Evolutionary conservation across 2,113 vertebrate species (phyloP).

Genomic region (Pseudorhombus dupliciocellatus): DNA sequence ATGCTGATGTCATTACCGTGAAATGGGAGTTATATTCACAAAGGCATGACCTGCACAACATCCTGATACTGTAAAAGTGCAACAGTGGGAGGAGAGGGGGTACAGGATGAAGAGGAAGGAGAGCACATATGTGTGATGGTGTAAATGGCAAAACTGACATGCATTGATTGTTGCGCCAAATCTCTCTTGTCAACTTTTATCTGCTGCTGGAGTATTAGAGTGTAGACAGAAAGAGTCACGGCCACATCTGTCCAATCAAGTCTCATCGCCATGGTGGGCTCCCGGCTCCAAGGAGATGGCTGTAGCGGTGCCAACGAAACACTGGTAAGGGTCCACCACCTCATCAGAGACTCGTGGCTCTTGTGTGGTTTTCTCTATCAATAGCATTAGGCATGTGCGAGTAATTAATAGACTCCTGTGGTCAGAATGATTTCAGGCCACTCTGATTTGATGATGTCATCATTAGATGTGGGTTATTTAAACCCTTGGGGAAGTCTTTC

Average conservation of each 20-base stretch:
- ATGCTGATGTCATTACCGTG: constrained; percentile 76
- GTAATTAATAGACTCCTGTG: constrained; percentile 66
- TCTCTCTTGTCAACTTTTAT: constrained; percentile 30
- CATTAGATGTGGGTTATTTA: constrained; percentile 62
- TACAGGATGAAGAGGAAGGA: constrained; percentile 17
- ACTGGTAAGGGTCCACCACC: constrained; percentile 69
- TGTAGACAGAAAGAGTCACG: constrained; percentile 10
- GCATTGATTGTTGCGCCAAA: constrained; percentile 16
- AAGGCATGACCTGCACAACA: constrained; percentile 62
- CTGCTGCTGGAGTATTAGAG: constrained; percentile 14
- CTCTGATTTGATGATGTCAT: constrained; percentile 66
- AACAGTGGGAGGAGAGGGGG: not conserved
- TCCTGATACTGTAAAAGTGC: constrained; percentile 35
- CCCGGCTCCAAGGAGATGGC: constrained; percentile 45
- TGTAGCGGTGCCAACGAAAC: constrained; percentile 21
- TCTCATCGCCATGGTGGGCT: constrained; percentile 33
- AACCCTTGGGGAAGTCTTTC: constrained; percentile 45
- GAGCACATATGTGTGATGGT: constrained; percentile 31
- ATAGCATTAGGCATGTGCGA: constrained; percentile 55
- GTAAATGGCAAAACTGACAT: not conserved
- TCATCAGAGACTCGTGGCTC: constrained; percentile 60
- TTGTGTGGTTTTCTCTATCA: constrained; percentile 51
- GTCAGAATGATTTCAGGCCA: constrained; percentile 45
- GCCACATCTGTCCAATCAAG: constrained; percentile 60
- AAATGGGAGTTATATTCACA: constrained; percentile 66